Evolutionary conservation across 2,888 invertebrate species (phyloP).

Genomic region (Nomada ferruginata): DNA sequence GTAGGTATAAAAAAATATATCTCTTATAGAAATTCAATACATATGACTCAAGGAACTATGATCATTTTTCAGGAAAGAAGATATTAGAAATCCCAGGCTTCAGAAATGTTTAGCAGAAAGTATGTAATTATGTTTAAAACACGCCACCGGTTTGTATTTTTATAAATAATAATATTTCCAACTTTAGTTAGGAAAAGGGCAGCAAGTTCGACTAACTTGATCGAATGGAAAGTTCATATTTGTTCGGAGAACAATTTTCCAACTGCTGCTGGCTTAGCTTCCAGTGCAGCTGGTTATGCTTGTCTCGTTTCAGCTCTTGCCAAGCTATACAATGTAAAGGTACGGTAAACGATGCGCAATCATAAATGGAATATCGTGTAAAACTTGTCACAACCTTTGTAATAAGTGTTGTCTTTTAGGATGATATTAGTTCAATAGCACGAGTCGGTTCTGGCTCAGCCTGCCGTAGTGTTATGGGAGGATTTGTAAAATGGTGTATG

Average conservation of each 20-base stretch:
- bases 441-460: slow-evolving; percentile 97
- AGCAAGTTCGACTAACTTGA: slow-evolving; percentile 82
- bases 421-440: slow-evolving; percentile 91
- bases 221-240: slow-evolving; percentile 91
- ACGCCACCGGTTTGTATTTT: background rate
- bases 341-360: slow-evolving; percentile 70
- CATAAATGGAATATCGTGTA: background rate
- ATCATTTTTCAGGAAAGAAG: slow-evolving; percentile 87
- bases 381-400: background rate
- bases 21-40: background rate
- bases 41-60: background rate
- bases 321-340: slow-evolving; percentile 89
- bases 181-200: slow-evolving; percentile 85
- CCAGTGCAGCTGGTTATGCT: slow-evolving; percentile 99
- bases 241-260: slow-evolving; percentile 98
- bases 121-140: slow-evolving; percentile 82
- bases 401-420: slow-evolving; percentile 79
- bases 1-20: slow-evolving; percentile 78
- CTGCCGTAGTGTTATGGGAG: slow-evolving; percentile 96
- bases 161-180: slow-evolving; percentile 36
- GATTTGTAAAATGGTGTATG: slow-evolving; percentile 97
- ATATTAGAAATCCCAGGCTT: slow-evolving; percentile 89
- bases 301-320: slow-evolving; percentile 91
- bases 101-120: slow-evolving; percentile 91
- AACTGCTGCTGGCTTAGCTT: slow-evolving; percentile 98